phyloP scores from a whole-genome alignment of 2,113 vertebrate genomes.

The Dasyurus viverrinus region DNA sequence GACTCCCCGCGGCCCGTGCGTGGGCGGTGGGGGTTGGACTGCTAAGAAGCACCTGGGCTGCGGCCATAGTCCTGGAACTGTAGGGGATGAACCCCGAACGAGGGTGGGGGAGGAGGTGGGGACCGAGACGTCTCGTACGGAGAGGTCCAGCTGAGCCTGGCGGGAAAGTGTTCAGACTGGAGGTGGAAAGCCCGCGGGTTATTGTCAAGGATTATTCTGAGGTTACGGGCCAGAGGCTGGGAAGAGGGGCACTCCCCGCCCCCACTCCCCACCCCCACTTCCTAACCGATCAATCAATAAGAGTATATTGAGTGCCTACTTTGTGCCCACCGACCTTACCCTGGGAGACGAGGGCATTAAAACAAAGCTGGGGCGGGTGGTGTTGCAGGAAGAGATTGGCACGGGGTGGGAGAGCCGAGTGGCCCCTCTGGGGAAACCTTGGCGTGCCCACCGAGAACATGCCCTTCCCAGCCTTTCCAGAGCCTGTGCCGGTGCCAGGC shows the following conservation, averaged over 20 bases:
- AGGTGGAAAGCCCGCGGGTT: neutral
- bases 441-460: neutral
- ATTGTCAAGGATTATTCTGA: neutral
- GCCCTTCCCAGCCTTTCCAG: neutral
- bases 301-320: neutral
- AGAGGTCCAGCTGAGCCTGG: neutral
- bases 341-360: neutral
- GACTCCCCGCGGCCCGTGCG: neutral
- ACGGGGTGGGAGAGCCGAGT: neutral
- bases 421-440: neutral
- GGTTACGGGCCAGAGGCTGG: neutral
- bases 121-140: neutral
- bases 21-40: neutral
- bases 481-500: neutral
- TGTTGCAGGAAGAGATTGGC: neutral
- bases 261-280: neutral
- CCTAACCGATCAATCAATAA: neutral
- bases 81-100: neutral
- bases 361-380: neutral
- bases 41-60: neutral
- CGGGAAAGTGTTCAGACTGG: neutral
- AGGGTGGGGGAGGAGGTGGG: neutral
- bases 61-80: neutral
- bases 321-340: neutral
- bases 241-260: neutral